A percentile compares a stretch with the other conserved stretches of the same genome.
Conservation (phyloP, 2,888 invertebrate genomes). For the Aporophyla nigra region DNA sequence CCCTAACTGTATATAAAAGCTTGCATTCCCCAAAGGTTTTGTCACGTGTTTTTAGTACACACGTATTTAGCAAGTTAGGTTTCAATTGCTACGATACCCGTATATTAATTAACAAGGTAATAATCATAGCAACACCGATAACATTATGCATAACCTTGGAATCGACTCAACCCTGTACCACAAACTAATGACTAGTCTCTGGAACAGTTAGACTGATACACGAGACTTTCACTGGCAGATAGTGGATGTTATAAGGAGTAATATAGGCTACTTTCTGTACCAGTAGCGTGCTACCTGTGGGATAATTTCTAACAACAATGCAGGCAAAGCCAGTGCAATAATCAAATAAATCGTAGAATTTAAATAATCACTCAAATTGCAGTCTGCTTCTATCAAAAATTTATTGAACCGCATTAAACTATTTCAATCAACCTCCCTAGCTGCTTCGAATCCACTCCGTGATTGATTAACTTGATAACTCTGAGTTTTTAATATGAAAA, state of each 20-base stretch:
- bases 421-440: constrained; percentile 35
- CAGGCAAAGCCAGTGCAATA: no score
- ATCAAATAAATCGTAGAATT: neutral
- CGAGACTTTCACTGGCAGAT: no score
- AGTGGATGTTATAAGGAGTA: no score
- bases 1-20: no score
- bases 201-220: no score
- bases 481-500: constrained; percentile 31
- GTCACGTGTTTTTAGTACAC: neutral
- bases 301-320: no score
- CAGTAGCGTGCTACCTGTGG: no score
- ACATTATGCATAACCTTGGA: no score
- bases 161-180: no score
- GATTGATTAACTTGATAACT: constrained; percentile 41
- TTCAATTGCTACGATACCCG: neutral
- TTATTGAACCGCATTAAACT: constrained; percentile 26
- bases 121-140: neutral
- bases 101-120: neutral
- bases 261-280: no score
- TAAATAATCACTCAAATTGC: constrained; percentile 4
- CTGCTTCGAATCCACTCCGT: constrained; percentile 24
- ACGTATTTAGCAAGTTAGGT: neutral
- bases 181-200: no score
- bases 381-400: constrained; percentile 8
- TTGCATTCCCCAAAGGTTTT: neutral